Evolutionary conservation across 2,888 invertebrate genomes (phyloP), one percentile per base, ranked within the genome.

Genomic region (Alcis repandata): DNA sequence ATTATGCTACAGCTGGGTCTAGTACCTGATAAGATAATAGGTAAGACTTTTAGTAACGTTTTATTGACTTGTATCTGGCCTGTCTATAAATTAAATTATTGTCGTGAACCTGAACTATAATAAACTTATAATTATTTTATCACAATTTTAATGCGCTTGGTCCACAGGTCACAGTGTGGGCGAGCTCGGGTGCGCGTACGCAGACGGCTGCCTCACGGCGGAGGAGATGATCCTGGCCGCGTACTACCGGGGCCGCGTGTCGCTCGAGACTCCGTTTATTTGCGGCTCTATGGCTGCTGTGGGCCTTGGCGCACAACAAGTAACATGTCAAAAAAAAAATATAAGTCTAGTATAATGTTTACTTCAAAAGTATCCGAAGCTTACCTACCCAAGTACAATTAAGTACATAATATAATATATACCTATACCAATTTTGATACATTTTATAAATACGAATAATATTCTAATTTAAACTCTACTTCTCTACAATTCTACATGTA

Each of bases 111-210:
- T n/a, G n/a, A n/a, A n/a, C n/a, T n/a, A n/a, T n/a, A n/a, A n/a
- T n/a, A n/a, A n/a, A n/a, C n/a, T 27, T 4, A 27, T 38, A n/a
- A 13, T 43, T 43, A 43, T 43, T 43, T 43, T 17, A 19, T 19
- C 9, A 17, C 8, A 7, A 15, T 41, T 41, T 9, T 41, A 43
- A 19, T 2, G 19, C 19, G 1, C 2, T 10, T 20, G 19, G 27
- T 46, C n/a, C 7, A 7, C 9, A 73, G 61, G 61, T 43, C 61
- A 85, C 69, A 87, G 87, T 54, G 96, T 97, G 0, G 98, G 98
- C 22, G 98, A 98, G 86, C 89, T 98, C 19, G 98, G 96, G 0
- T 98, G 98, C 84, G 98, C 97, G 0, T 98, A 98, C 85, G 98
- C 97, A 1, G 98, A 98, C 86, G 97, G 97, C 4, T 96, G 97